Evolutionary conservation across 2,888 invertebrate genomes (phyloP).

Genomic region (Ennomos quercinarius): DNA sequence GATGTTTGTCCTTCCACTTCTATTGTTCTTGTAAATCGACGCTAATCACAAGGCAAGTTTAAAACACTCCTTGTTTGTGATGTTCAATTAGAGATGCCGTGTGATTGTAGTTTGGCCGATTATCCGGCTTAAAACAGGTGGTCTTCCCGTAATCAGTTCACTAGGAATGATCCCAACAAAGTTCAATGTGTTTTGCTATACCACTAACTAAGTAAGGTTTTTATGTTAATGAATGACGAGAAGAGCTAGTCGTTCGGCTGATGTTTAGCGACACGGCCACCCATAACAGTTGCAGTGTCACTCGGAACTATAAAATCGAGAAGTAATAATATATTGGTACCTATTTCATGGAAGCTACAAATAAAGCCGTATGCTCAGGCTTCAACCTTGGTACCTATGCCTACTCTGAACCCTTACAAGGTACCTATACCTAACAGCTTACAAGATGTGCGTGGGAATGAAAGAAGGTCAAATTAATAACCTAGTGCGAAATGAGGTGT

Average conservation of each 20-base stretch:
- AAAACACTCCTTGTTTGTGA: slow-evolving; percentile 25
- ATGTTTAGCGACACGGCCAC: no score
- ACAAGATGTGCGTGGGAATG: slow-evolving; percentile 11
- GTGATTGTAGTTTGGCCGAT: slow-evolving; percentile 19
- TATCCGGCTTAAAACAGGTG: slow-evolving; percentile 5
- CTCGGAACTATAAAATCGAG: no score
- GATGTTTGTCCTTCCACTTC: slow-evolving; percentile 50
- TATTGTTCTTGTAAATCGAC: slow-evolving; percentile 64
- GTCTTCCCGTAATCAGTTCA: not conserved
- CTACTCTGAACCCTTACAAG: slow-evolving; percentile 4
- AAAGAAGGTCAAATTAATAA: slow-evolving; percentile 8
- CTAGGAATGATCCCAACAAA: no score
- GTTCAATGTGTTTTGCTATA: no score
- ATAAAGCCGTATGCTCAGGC: no score
- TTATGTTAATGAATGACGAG: no score
- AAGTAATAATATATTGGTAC: no score
- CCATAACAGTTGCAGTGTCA: no score
- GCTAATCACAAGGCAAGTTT: slow-evolving; percentile 49
- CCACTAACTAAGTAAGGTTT: no score
- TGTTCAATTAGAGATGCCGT: slow-evolving; percentile 31
- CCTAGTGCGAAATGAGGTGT: slow-evolving; percentile 13
- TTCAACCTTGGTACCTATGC: not conserved
- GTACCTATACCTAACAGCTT: no score
- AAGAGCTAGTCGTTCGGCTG: no score
- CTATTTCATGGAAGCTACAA: no score